Evolutionary conservation across 2,888 invertebrate genomes (phyloP), one percentile per base, ranked within the genome.

Genomic region (Dusona sp.): DNA sequence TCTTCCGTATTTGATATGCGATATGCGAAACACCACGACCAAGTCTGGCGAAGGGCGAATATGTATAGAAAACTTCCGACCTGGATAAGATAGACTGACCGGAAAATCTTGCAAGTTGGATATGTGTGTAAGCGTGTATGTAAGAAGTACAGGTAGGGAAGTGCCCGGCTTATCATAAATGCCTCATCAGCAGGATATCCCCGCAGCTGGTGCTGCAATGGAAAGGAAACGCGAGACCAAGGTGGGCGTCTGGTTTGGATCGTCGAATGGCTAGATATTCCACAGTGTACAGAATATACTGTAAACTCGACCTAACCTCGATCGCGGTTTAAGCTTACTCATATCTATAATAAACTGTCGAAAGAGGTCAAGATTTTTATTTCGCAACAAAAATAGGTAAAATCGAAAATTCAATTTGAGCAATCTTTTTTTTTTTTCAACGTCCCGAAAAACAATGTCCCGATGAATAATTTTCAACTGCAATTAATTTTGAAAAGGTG

Each of bases 111-210:
- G 48, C 80, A 65, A 72, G 48, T 48, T 22, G 25, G 51, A 51
- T 70, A 38, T n/a, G 78, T 38, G 65, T 38, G 85, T 64, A 25
- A n/a, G 78, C 33, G 54, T 38, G 51, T n/a, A 11, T 11, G 38
- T 68, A 25, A 29, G 16, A 19, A n/a, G 61, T 45, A 29, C 51
- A 64, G 64, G 36, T 45, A 42, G 45, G 77, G 67, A 65, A 42
- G 68, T 51, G 36, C 64, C 36, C 42, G 80, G 87, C 75, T 85
- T 88, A 88, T 86, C 87, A 86, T 87, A 87, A 88, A 88, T 85
- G 86, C 86, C 74, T 88, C 86, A 83, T 88, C 88, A 87, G 87
- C 88, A 80, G 79, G 86, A 84, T 83, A 86, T 22, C 74, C 74
- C 68, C 16, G 68, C 83, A 79, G 86, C 81, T 65, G 79, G 74